These are phyloP conservation scores for Sphenopsis melanotis DNA, from an alignment of 2,797 vertebrate species.

Conservation along the genomic window DNA sequence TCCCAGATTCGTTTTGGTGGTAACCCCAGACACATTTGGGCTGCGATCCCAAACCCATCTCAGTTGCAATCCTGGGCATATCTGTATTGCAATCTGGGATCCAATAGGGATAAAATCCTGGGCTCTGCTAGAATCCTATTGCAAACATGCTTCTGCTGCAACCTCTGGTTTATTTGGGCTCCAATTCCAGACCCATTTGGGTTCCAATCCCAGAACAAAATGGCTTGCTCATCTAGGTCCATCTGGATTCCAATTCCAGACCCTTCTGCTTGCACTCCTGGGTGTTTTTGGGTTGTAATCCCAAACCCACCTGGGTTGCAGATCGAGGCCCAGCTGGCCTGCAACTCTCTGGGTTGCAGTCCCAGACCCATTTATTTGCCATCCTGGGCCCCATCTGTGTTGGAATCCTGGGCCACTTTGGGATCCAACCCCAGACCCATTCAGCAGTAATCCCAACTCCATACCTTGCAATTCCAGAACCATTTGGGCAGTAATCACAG, in stretches of 20 bases:
- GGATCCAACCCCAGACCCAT: neutral
- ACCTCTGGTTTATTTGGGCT: neutral
- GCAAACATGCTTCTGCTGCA: neutral
- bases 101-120: neutral
- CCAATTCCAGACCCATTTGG: too few relatives aligned
- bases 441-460: too few relatives aligned
- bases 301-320: neutral
- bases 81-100: neutral
- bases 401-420: neutral
- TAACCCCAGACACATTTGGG: neutral
- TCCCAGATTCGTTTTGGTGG: too few relatives aligned
- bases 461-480: neutral
- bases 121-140: neutral
- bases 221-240: too few relatives aligned
- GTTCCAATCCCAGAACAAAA: neutral
- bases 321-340: neutral
- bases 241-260: neutral
- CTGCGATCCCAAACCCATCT: neutral
- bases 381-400: neutral
- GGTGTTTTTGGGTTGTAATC: neutral
- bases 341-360: accelerated
- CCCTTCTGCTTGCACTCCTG: neutral
- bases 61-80: neutral
- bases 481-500: neutral
- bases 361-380: neutral